Percentiles rank a stretch among this genome's conserved stretches.
Evolutionary conservation across 2,888 invertebrate genomes (phyloP).

Genomic region (Augiades crinisus): DNA sequence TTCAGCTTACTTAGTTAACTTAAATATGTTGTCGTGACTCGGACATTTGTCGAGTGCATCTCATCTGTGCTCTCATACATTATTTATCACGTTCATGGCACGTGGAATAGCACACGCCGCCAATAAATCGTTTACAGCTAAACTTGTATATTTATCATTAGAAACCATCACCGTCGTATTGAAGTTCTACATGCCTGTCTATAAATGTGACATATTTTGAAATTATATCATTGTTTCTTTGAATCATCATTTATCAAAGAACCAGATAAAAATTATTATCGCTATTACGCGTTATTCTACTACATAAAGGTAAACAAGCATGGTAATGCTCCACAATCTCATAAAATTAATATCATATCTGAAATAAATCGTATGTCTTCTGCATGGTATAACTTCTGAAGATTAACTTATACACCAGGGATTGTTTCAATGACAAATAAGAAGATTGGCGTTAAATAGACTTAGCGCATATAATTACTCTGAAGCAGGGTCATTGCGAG

Average conservation of each 20-base stretch:
- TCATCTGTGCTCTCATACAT: conserved; percentile 48
- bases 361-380: background rate
- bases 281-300: background rate
- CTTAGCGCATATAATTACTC: conserved; percentile 19
- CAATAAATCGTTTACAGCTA: conserved; percentile 53
- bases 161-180: conserved; percentile 17
- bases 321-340: too few species aligned
- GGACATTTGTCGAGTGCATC: conserved; percentile 43
- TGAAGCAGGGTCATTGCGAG: conserved; percentile 23
- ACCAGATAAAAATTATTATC: background rate
- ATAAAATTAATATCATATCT: too few species aligned
- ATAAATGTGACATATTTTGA: background rate
- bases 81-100: conserved; percentile 60
- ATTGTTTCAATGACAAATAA: conserved; percentile 9
- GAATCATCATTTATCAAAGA: background rate
- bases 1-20: conserved; percentile 17
- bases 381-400: background rate
- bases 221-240: background rate
- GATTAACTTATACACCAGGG: background rate
- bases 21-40: conserved; percentile 48
- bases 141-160: conserved; percentile 44
- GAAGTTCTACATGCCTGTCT: conserved; percentile 25
- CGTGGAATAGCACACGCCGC: conserved; percentile 52
- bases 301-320: too few species aligned
- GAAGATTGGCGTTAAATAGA: conserved; percentile 23